A percentile compares a stretch with the other conserved stretches of the same genome.
Conservation (phyloP, 1,140 invertebrate genomes). For the Sitophilus oryzae region DNA sequence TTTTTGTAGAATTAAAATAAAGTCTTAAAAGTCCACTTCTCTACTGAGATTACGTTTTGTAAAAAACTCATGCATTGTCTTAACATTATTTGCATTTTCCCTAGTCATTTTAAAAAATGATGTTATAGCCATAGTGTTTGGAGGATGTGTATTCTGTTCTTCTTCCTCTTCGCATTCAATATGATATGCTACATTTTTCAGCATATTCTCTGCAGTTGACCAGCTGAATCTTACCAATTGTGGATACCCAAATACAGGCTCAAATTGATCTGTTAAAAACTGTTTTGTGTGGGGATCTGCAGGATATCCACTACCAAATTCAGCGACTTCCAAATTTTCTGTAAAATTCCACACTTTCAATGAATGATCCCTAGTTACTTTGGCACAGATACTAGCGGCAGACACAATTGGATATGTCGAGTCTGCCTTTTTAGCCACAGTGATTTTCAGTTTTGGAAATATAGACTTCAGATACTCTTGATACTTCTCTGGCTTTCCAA, state of each 20-base stretch:
- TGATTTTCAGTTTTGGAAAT: constrained; percentile 86
- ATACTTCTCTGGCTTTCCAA: constrained; percentile 92
- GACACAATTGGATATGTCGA: constrained; percentile 93
- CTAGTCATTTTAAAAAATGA: constrained; percentile 52
- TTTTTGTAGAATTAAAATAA: no score
- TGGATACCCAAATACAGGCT: constrained; percentile 93
- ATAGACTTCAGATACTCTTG: constrained; percentile 74
- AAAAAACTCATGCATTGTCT: constrained; percentile 53
- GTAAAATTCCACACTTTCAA: constrained; percentile 83
- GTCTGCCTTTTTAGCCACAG: constrained; percentile 97
- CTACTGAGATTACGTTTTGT: constrained; percentile 49
- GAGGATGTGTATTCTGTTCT: constrained; percentile 23
- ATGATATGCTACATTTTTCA: constrained; percentile 66
- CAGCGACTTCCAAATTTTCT: constrained; percentile 60
- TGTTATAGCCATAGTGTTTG: constrained; percentile 46
- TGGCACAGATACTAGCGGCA: constrained; percentile 98
- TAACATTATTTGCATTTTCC: constrained; percentile 40
- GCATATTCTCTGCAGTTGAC: constrained; percentile 83
- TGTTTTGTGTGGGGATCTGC: constrained; percentile 93
- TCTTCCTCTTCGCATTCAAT: constrained; percentile 58
- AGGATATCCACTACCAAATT: constrained; percentile 97
- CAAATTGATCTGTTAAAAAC: constrained; percentile 77
- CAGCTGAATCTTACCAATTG: constrained; percentile 95
- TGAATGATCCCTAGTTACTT: constrained; percentile 88
- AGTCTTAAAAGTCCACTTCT: constrained; percentile 34